These are phyloP conservation scores for Pentalonia nigronervosa DNA, from an alignment of 1,140 invertebrate genomes.

Conservation along the genomic window DNA sequence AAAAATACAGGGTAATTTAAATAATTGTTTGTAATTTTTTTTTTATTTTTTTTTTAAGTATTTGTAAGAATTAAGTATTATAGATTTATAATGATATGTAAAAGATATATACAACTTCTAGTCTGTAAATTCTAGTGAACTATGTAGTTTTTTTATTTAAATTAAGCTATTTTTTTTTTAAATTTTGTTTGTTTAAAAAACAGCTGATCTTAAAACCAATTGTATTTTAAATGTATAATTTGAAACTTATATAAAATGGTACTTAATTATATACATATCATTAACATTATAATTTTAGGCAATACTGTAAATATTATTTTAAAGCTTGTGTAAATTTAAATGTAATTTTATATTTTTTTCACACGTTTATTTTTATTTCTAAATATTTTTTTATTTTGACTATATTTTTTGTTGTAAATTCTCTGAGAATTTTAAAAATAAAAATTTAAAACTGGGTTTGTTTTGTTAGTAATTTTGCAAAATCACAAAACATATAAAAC, in stretches of 20 bases:
- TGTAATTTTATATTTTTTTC: background rate
- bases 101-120: background rate
- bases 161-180: background rate
- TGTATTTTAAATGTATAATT: background rate
- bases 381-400: background rate
- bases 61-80: background rate
- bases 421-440: background rate
- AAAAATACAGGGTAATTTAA: background rate
- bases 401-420: background rate
- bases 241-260: background rate
- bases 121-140: background rate
- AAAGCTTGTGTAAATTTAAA: background rate
- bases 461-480: too few species aligned
- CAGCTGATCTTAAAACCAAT: background rate
- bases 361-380: background rate
- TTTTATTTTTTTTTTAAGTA: background rate
- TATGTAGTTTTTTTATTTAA: background rate
- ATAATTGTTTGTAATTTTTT: background rate
- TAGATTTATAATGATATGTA: background rate
- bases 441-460: background rate
- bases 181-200: background rate
- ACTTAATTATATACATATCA: conserved; percentile 8
- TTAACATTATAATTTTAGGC: background rate
- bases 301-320: background rate
- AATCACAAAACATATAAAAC: too few species aligned